Conservation (phyloP, 2,113 vertebrate species). For the Paralichthys olivaceus region DNA sequence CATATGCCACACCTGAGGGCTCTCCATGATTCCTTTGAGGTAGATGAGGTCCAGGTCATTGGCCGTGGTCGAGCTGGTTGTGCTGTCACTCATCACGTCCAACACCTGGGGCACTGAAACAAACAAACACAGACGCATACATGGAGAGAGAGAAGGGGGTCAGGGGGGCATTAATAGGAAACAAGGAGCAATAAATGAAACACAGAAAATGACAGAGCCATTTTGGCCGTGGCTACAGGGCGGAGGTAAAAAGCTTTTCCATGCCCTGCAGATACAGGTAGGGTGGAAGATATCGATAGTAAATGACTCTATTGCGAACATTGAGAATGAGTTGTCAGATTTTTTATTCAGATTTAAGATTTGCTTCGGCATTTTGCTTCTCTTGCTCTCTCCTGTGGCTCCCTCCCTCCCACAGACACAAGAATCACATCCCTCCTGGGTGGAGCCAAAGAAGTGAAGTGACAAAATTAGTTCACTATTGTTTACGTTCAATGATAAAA, state of each 20-base stretch:
- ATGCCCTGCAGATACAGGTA: background rate
- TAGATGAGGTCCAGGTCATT: constrained; percentile 95
- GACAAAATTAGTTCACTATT: too few species aligned
- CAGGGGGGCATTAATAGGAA: background rate
- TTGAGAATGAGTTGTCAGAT: too few species aligned
- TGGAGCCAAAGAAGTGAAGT: too few species aligned
- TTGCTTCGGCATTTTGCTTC: background rate
- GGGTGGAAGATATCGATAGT: too few species aligned
- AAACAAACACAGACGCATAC: constrained; percentile 29
- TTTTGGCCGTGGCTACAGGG: background rate
- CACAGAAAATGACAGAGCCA: background rate
- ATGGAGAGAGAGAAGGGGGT: background rate
- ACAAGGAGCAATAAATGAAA: background rate
- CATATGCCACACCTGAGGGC: constrained; percentile 85
- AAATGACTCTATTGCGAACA: too few species aligned
- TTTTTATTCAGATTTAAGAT: background rate
- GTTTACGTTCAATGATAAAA: too few species aligned
- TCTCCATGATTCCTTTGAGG: constrained; percentile 96
- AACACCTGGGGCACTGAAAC: constrained; percentile 86
- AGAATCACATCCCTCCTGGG: too few species aligned
- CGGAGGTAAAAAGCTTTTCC: background rate
- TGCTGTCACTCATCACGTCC: constrained; percentile 90
- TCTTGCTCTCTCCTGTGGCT: background rate
- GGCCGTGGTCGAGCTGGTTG: constrained; percentile 88
- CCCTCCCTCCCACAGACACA: too few species aligned